Base-by-base conservation (phyloP, 2,113 vertebrate genomes). In the Azemiops feae region DNA sequence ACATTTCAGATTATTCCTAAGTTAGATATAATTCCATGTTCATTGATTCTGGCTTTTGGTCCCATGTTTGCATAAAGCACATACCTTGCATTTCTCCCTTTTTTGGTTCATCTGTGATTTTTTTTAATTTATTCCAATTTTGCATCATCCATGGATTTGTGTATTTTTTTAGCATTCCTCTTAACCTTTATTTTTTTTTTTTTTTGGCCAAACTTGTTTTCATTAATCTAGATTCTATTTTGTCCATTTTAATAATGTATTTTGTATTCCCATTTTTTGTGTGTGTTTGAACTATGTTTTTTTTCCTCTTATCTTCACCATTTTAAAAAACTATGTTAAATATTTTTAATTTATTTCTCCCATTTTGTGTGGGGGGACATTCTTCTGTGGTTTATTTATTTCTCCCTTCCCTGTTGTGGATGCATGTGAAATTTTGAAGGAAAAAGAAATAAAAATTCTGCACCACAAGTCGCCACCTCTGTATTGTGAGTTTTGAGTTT, bases 281-380 rank as follows among this genome's bases (percentile, higher is more conserved):
- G 45, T n/a, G n/a, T 81, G 91, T 92, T 89, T 92, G 30, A 89
- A 54, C 14, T 89, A 53, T 92, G 64, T 25, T 89, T 93, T 89
- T 53, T 9, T 9, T 39, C 1, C 52, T 58, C 53, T 4, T n/a
- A 25, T 90, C 47, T 55, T 93, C 50, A 54, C 53, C 47, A 74
- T 45, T 89, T 85, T 9, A 45, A 50, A 89, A 60, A 43, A 11
- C 16, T 64, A 34, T 90, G 74, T 93, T 93, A 90, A 93, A 64
- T 90, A 69, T 93, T 93, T 93, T 93, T 93, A 87, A 93, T 93
- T 93, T 93, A 93, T 93, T 93, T 93, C 92, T 90, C 92, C 89
- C 74, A 90, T 93, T 90, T 90, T 87, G 92, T 34, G 74, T 16
- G 87, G 69, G 55, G 53, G 89, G 43, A 14, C 86, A 57, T 90